A percentile compares a stretch with the other conserved stretches of the same genome.
phyloP scores from a whole-genome alignment of 1,140 invertebrate species.

The Druon quercuslanigerum region DNA sequence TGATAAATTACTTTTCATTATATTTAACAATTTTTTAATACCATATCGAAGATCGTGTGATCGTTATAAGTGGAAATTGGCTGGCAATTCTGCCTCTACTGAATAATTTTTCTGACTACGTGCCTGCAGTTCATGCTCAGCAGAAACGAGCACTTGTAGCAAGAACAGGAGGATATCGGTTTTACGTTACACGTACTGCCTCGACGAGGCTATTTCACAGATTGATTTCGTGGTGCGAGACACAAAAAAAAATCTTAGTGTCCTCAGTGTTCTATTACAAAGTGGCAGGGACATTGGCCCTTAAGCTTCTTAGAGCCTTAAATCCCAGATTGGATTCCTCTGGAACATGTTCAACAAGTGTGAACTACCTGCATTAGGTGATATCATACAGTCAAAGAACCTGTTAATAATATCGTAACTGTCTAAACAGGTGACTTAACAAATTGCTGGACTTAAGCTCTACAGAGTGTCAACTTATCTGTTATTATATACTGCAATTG shows the following conservation, averaged over 20 bases:
- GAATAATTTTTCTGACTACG: conserved; percentile 14
- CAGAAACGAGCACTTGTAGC: background rate
- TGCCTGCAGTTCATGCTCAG: background rate
- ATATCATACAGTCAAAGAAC: background rate
- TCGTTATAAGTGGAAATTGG: conserved; percentile 15
- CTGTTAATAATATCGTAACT: conserved; percentile 12
- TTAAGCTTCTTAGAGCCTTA: conserved; percentile 12
- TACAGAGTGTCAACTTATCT: background rate
- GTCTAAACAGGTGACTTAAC: conserved; percentile 16
- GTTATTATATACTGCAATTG: background rate
- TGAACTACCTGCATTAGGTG: background rate
- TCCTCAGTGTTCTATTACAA: conserved; percentile 26
- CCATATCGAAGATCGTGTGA: background rate
- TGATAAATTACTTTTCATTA: background rate
- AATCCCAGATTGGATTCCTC: conserved; percentile 13
- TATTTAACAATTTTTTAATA: background rate
- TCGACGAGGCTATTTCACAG: conserved; percentile 23
- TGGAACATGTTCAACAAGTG: conserved; percentile 18
- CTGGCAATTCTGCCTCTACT: background rate
- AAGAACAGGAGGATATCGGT: conserved; percentile 17
- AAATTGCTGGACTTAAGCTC: background rate
- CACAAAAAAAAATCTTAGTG: conserved; percentile 11
- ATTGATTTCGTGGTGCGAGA: conserved; percentile 20
- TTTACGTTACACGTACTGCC: conserved; percentile 12
- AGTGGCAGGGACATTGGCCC: conserved; percentile 25